These are phyloP conservation scores for Strix uralensis DNA, from an alignment of 2,113 vertebrate genomes.

Conservation along the genomic window DNA sequence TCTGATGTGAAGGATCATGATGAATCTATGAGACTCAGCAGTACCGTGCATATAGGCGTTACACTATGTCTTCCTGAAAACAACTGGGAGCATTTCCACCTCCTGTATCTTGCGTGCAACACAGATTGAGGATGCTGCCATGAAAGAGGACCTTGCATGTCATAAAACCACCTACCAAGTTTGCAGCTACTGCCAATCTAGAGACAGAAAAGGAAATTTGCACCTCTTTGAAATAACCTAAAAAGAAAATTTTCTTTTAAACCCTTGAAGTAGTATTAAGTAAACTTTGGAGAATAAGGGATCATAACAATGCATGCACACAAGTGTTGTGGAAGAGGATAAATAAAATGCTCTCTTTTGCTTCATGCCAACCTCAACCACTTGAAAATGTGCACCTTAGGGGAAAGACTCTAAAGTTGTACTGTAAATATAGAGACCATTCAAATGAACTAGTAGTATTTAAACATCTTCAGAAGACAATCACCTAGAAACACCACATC, in stretches of 20 bases:
- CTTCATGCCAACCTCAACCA: background rate
- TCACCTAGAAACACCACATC: slow-evolving; percentile 69
- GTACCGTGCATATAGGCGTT: background rate
- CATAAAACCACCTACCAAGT: background rate
- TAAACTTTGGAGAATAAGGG: background rate
- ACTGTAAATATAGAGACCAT: slow-evolving; percentile 52
- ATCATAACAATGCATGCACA: background rate
- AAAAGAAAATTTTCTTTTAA: background rate
- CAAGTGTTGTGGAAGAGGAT: background rate
- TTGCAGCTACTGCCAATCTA: background rate
- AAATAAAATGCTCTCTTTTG: background rate
- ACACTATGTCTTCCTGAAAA: background rate
- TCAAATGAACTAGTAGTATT: slow-evolving; percentile 35
- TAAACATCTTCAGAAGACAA: slow-evolving; percentile 71
- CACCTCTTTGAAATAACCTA: background rate
- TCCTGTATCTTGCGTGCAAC: background rate
- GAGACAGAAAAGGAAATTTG: background rate
- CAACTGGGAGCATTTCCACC: background rate
- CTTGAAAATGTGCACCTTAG: background rate
- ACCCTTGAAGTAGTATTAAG: background rate
- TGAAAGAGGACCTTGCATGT: background rate
- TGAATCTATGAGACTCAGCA: background rate
- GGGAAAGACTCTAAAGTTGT: background rate
- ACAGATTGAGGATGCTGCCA: background rate
- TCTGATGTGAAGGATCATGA: background rate